phyloP scores from a whole-genome alignment of 2,797 vertebrate species.

The Gallinago stenura region DNA sequence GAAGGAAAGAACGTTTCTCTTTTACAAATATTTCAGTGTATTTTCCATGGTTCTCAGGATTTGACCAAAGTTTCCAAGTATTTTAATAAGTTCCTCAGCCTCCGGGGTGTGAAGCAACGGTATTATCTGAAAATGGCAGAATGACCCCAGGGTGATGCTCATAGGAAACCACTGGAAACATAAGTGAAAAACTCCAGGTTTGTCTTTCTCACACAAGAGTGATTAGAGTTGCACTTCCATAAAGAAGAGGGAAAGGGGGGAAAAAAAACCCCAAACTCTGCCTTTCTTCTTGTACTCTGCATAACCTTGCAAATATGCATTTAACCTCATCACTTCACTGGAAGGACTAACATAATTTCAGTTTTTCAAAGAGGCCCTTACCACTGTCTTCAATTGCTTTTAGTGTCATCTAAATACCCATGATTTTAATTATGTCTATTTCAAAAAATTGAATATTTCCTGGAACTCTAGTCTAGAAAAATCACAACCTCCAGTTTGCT shows the following conservation, averaged over 20 bases:
- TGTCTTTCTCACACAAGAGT: background rate
- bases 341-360: background rate
- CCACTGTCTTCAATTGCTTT: background rate
- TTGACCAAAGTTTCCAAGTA: background rate
- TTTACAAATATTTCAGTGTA: background rate
- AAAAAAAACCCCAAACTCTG: rapidly evolving
- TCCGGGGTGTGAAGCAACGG: background rate
- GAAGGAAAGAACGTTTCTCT: background rate
- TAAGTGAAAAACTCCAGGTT: background rate
- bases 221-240: background rate
- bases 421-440: background rate
- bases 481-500: background rate
- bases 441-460: background rate
- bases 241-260: background rate
- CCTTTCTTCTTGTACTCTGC: background rate
- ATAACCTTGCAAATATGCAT: background rate
- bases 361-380: background rate
- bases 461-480: background rate
- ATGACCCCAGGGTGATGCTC: background rate
- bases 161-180: background rate
- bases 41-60: background rate
- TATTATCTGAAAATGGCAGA: background rate
- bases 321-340: background rate
- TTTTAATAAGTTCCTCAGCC: background rate
- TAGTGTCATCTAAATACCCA: background rate